Base-by-base conservation (phyloP, 2,797 vertebrate genomes). In the Anolis apletophallus region DNA sequence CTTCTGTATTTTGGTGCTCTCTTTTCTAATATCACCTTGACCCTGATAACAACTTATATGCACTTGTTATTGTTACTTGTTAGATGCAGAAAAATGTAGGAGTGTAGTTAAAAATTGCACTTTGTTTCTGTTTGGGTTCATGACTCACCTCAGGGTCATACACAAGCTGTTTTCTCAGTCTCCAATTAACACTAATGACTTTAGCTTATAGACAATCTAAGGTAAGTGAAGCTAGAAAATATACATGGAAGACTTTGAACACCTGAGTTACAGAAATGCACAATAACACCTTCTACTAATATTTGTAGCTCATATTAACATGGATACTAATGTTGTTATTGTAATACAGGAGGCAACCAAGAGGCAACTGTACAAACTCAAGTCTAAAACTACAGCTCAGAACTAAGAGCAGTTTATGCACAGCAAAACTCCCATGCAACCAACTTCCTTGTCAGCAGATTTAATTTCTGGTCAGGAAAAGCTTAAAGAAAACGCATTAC, bases 401-500 rank as follows among this genome's bases (percentile, higher is more conserved):
- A 17, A 55, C 13, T 40, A 64, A 82, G 80, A 88, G 80, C 83
- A 77, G 55, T 40, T 84, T 83, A 80, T 76, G 88, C 85, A 82
- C 32, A 71, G 16, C 21, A 59, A 68, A 0, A 86, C 26, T 88
- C 6, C 32, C 40, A 74, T 85, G 50, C 93, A 84, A 52, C 17
- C 75, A 52, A 90, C 83, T 81, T 88, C 83, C 88, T 86, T 88
- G 87, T 86, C 67, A 64, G 71, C 40, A 61, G 54, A 71, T 91
- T 81, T 50, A 89, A 85, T 68, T 85, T 80, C 73, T 87, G 81
- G 13, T n/a, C 64, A 83, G 57, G 16, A 80, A 73, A 83, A 83
- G 75, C 69, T 69, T 67, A 14, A n/a, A 64, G 23, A 5, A 83
- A 89, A 50, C 73, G 91, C 40, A 26, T 34, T 85, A 78, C 40